These are phyloP conservation scores for Pterostichus niger DNA, from an alignment of 2,888 invertebrate species.

Conservation along the genomic window DNA sequence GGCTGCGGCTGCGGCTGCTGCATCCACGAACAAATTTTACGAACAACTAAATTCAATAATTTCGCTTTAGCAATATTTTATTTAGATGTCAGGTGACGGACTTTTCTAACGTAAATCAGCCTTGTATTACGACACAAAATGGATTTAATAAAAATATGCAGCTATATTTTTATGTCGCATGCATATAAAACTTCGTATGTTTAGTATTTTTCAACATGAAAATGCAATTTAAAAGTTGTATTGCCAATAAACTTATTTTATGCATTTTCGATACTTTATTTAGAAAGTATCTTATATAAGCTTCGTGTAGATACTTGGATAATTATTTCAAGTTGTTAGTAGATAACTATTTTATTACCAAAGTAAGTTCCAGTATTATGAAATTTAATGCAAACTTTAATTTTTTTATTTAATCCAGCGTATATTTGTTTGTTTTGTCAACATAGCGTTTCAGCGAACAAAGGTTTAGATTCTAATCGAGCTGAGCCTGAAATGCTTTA, in stretches of 20 bases:
- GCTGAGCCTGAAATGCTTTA: too few relatives aligned
- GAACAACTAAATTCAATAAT: constrained; percentile 46
- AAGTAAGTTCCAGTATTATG: too few relatives aligned
- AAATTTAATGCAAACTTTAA: too few relatives aligned
- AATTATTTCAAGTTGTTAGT: too few relatives aligned
- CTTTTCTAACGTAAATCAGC: constrained; percentile 38
- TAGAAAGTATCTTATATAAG: background rate
- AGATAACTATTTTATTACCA: too few relatives aligned
- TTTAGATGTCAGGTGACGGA: constrained; percentile 28
- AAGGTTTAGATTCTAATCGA: too few relatives aligned
- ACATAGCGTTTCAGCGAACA: too few relatives aligned
- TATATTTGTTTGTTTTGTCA: too few relatives aligned
- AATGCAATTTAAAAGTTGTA: constrained; percentile 7
- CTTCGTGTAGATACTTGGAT: too few relatives aligned
- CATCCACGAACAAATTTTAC: constrained; percentile 24
- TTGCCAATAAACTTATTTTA: constrained; percentile 16
- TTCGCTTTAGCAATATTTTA: constrained; percentile 36
- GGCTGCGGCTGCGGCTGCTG: background rate
- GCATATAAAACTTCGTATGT: background rate
- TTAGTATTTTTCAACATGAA: constrained; percentile 2
- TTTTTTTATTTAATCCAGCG: too few relatives aligned
- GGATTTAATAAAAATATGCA: constrained; percentile 38
- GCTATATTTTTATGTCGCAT: constrained; percentile 16
- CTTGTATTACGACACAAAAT: constrained; percentile 21
- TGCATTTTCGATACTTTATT: background rate